Conservation (phyloP, 2,888 invertebrate species). For the Leucania comma region DNA sequence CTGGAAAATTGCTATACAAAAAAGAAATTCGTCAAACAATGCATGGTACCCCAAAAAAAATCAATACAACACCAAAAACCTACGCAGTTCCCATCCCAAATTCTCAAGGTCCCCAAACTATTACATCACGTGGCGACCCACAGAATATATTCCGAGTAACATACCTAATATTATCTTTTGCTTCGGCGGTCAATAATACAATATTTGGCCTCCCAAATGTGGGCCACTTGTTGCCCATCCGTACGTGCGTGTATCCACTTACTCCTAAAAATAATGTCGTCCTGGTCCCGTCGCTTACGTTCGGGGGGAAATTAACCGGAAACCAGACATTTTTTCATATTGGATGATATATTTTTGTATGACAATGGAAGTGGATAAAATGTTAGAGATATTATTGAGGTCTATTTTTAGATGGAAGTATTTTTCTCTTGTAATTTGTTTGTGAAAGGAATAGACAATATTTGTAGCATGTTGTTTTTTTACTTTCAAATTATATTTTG, state of each 20-base stretch:
- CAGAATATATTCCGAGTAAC: conserved; percentile 28
- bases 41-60: background rate
- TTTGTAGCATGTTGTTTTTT: background rate
- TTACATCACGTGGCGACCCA: conserved; percentile 17
- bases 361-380: conserved; percentile 23
- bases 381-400: conserved; percentile 15
- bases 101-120: conserved; percentile 39
- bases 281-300: conserved; percentile 68
- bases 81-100: background rate
- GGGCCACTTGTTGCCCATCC: conserved; percentile 77
- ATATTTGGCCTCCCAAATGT: conserved; percentile 51
- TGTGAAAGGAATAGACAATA: background rate
- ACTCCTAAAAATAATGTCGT: conserved; percentile 79
- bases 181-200: conserved; percentile 55
- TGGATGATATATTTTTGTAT: conserved; percentile 53
- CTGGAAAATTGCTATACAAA: no score
- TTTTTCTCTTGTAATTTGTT: background rate
- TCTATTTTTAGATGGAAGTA: conserved; percentile 12
- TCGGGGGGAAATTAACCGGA: conserved; percentile 78
- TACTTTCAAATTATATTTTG: no score
- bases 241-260: conserved; percentile 78
- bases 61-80: conserved; percentile 25
- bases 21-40: no score
- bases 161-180: conserved; percentile 37
- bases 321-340: conserved; percentile 70